Base-by-base conservation (phyloP, 2,113 vertebrate species). In the Bubo scandiacus region DNA sequence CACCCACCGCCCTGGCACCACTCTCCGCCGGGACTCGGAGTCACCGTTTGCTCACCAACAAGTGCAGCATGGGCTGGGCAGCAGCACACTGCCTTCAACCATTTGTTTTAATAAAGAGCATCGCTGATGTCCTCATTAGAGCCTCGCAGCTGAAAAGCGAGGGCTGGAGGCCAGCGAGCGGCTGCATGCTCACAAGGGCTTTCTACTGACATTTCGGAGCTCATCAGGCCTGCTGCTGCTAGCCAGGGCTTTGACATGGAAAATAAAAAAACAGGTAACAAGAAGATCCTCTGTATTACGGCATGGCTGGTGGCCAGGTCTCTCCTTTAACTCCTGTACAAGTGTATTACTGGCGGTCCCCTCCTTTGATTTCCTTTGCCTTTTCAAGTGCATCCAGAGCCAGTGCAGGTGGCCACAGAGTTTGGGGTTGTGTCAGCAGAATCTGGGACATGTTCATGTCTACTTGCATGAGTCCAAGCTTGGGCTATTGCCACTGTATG, bases 391-490 rank as follows among this genome's bases (percentile, higher is more conserved):
- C 25, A 38, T 11, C 29, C 38, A 4, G 70, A 38, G 38, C 32
- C 0, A 0, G 16, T 11, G 32, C 27, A 52, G 29, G 43, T 2
- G n/a, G 42, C 38, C 2, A 0, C 1, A 1, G 27, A 16, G 7
- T 11, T 45, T 75, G 62, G 22, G 68, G 9, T 21, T 72, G 43
- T 54, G 49, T 54, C 38, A 29, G 32, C 26, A 75, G 78, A 51
- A 47, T 68, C 1, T 65, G 51, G n/a, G 40, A 27, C 0, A 1
- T 34, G 10, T 52, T 88, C 6, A 0, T 9, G 8, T 18, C 85
- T 68, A 3, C 27, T 55, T 20, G 34, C 72, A 34, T 1, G 9
- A 17, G 21, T 18, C 22, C 11, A 32, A 70, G 29, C 7, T 22
- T 30, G 36, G 36, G 45, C 51, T 73, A 3, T 58, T 38, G 51